Conservation (phyloP, 2,113 vertebrate species). For the Lampris incognitus region DNA sequence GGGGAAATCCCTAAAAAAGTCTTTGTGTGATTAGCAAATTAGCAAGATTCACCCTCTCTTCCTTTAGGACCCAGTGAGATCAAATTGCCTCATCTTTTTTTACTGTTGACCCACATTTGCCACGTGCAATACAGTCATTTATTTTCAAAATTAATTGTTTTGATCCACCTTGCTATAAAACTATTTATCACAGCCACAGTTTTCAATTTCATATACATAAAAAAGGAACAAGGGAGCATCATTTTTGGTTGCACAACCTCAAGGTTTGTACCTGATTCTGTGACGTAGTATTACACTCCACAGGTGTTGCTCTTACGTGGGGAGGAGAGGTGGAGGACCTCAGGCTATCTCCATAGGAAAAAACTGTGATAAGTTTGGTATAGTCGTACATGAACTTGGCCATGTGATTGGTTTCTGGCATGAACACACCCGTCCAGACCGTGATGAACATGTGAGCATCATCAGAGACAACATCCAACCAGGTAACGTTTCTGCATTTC, state of each 20-base stretch:
- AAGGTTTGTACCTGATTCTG: not conserved
- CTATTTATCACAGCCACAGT: too few relatives aligned
- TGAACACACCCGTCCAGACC: conserved; percentile 71
- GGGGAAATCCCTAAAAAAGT: too few relatives aligned
- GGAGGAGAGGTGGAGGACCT: conserved; percentile 60
- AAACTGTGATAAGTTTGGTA: conserved; percentile 67
- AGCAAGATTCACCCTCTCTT: too few relatives aligned
- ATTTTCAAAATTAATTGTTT: too few relatives aligned
- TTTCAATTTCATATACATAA: too few relatives aligned
- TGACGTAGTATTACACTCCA: conserved; percentile 16
- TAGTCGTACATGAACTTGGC: conserved; percentile 73
- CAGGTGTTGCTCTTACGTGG: conserved; percentile 72
- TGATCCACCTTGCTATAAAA: too few relatives aligned
- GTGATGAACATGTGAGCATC: conserved; percentile 70
- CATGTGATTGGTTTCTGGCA: conserved; percentile 77
- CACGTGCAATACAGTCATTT: too few relatives aligned
- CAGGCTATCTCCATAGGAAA: conserved; percentile 63
- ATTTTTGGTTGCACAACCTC: not conserved
- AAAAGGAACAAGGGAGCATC: not conserved
- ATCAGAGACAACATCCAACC: conserved; percentile 72
- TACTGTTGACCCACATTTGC: too few relatives aligned
- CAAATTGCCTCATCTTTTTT: too few relatives aligned
- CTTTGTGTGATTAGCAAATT: too few relatives aligned
- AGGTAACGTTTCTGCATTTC: conserved; percentile 41
- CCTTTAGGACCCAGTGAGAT: too few relatives aligned